Evolutionary conservation across 2,888 invertebrate genomes (phyloP).

Genomic region (Nysson spinosus): DNA sequence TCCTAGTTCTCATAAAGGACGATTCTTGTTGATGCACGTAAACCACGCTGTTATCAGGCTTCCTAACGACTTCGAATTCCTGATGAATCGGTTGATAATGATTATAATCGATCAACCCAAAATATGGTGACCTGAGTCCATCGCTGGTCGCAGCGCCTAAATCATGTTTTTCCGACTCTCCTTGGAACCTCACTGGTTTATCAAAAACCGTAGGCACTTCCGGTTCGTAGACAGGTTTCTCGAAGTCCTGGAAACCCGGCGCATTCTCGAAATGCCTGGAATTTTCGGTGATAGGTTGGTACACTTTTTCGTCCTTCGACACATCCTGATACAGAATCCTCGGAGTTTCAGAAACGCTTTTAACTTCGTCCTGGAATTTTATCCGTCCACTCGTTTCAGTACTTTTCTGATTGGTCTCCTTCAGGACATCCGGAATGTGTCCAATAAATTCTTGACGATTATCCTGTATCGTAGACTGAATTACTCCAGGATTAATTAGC

Average conservation of each 20-base stretch:
- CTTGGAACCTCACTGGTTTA: slow-evolving; percentile 50
- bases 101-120: slow-evolving; percentile 14
- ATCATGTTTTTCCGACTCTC: slow-evolving; percentile 3
- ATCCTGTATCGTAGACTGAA: slow-evolving; percentile 1
- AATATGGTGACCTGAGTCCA: slow-evolving; percentile 5
- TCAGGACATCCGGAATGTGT: neutral
- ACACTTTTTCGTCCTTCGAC: slow-evolving; percentile 3
- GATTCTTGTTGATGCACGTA: slow-evolving; percentile 48
- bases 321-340: slow-evolving; percentile 2
- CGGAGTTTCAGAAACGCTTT: neutral
- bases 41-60: slow-evolving; percentile 30
- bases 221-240: slow-evolving; percentile 28
- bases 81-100: slow-evolving; percentile 13
- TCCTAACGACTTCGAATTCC: slow-evolving; percentile 8
- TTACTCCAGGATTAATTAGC: too few relatives aligned
- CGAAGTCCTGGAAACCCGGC: slow-evolving; percentile 17
- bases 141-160: neutral
- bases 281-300: slow-evolving; percentile 5
- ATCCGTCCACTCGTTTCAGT: slow-evolving; percentile 13
- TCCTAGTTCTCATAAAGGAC: slow-evolving; percentile 54
- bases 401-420: neutral
- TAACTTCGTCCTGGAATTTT: slow-evolving; percentile 61
- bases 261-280: slow-evolving; percentile 17
- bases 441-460: neutral
- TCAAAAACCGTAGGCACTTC: slow-evolving; percentile 3